phyloP scores from a whole-genome alignment of 1,140 invertebrate species.

The Ephestia elutella region DNA sequence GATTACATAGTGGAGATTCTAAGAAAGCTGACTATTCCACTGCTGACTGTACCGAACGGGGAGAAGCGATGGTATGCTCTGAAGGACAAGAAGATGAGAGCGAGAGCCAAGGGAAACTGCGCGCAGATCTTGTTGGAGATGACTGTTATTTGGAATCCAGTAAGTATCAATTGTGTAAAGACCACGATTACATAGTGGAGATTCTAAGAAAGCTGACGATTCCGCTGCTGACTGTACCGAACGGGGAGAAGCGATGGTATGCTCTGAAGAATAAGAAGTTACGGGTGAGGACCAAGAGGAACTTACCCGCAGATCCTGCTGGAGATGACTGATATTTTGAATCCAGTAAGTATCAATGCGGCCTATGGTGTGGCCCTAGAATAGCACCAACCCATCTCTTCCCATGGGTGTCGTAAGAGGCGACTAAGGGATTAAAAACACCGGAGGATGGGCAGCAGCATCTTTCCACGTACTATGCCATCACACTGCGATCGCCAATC shows the following conservation, averaged over 20 bases:
- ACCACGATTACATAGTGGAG: constrained; percentile 97
- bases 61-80: constrained; percentile 97
- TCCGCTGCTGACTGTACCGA: constrained; percentile 90
- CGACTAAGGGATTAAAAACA: too few species aligned
- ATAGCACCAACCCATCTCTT: too few species aligned
- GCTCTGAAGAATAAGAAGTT: constrained; percentile 97
- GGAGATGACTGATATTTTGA: constrained; percentile 95
- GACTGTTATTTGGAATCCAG: constrained; percentile 93
- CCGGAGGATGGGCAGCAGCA: too few species aligned
- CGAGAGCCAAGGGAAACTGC: constrained; percentile 90
- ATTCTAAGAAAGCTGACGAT: constrained; percentile 96
- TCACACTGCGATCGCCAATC: too few species aligned
- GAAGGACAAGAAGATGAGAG: constrained; percentile 95
- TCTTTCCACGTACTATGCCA: too few species aligned
- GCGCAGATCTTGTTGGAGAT: constrained; percentile 95
- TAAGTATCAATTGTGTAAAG: constrained; percentile 81
- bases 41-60: constrained; percentile 90
- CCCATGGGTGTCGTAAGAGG: too few species aligned
- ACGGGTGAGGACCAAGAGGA: constrained; percentile 90
- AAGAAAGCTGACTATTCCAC: constrained; percentile 93
- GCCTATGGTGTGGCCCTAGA: too few species aligned
- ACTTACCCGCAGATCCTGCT: constrained; percentile 91
- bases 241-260: constrained; percentile 96
- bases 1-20: constrained; percentile 99
- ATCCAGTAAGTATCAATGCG: constrained; percentile 81